phyloP scores from a whole-genome alignment of 2,888 invertebrate genomes.

The Coelogynopora nodosa region DNA sequence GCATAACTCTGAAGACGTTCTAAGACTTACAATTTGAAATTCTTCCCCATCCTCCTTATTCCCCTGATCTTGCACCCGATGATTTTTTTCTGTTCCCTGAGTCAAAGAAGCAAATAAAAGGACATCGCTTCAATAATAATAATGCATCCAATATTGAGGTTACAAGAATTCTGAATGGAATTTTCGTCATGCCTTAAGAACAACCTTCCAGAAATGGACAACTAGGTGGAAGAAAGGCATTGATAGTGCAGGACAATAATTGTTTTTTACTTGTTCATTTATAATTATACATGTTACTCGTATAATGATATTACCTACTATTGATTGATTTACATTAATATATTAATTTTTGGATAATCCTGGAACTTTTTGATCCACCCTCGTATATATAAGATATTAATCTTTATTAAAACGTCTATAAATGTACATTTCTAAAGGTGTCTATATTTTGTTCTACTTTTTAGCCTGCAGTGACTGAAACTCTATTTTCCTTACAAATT shows the following conservation, averaged over 20 bases:
- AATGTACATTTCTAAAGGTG: too few relatives aligned
- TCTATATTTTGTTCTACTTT: too few relatives aligned
- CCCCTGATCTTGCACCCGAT: background rate
- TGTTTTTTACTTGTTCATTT: too few relatives aligned
- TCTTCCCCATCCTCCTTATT: background rate
- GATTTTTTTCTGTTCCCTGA: background rate
- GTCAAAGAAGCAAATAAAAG: background rate
- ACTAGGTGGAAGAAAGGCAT: background rate
- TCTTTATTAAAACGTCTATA: too few relatives aligned
- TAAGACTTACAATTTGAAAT: background rate
- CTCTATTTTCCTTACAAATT: too few relatives aligned
- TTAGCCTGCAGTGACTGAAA: too few relatives aligned
- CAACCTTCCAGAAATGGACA: background rate
- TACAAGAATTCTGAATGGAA: conserved; percentile 13
- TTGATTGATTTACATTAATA: too few relatives aligned
- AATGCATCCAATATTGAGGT: background rate
- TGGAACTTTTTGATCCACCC: too few relatives aligned
- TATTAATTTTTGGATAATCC: too few relatives aligned
- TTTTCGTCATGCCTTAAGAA: background rate
- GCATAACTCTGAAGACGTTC: background rate
- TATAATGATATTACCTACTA: too few relatives aligned
- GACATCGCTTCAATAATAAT: background rate
- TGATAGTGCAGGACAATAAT: conserved; percentile 26
- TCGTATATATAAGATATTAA: too few relatives aligned
- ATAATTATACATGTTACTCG: too few relatives aligned